Evolutionary conservation across 1,140 invertebrate genomes (phyloP), one percentile per base, ranked within the genome.

Genomic region (Drosophila rhopaloa): DNA sequence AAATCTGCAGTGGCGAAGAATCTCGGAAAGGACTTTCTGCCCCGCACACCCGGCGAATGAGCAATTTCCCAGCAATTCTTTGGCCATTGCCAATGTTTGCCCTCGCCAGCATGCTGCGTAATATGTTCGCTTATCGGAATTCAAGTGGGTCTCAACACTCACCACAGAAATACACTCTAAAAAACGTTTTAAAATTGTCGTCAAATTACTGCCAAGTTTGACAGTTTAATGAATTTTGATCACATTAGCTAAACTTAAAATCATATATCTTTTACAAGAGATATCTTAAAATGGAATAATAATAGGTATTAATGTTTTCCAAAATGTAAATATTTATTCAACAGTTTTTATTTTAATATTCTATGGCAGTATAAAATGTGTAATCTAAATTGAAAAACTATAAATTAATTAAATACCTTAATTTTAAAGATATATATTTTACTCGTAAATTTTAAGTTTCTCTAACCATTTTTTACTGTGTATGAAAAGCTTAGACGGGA

Each of bases 21-120:
- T 70, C 65, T 55, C 27, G 4, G 16, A 8, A n/a, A 10, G 57
- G 10, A 35, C 11, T 51, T 27, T 63, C 37, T 65, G 16, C 44
- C 60, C 13, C 24, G 32, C 19, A 58, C 38, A 41, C 46, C 29
- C 43, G 29, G 48, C 59, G 68, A 50, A 50, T 58, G 66, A 58
- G 44, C 66, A 71, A 71, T 71, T 71, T 50, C 44, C 68, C 41
- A 57, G 67, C 66, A 58, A 71, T 71, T 71, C 68, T 71, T 71
- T 47, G 54, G 68, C 51, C 53, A 32, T 32, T 58, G 65, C 61
- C 44, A 44, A 58, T 71, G 68, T 71, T 71, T 71, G 53, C 53
- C 44, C 68, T 72, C 44, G 61, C 38, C 65, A 66, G 61, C 24
- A 68, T 66, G 61, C 47, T 71, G 44, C 68, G 68, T 37, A 50